Evolutionary conservation across 2,888 invertebrate genomes (phyloP).

Genomic region (Xestia sexstrigata): DNA sequence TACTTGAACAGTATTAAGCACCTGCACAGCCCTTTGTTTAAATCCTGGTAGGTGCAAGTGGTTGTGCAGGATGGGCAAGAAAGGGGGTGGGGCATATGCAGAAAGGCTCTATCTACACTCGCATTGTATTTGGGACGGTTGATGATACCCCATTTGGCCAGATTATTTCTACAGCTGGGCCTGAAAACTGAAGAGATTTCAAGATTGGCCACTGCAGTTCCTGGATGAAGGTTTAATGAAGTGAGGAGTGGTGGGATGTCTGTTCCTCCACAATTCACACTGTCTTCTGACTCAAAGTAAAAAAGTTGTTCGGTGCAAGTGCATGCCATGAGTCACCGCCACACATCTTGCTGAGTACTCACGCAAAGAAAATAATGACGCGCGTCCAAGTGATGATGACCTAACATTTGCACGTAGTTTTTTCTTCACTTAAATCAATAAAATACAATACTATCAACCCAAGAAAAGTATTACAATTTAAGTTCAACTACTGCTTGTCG

Average conservation of each 20-base stretch:
- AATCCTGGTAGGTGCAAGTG: not conserved
- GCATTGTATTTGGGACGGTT: no score
- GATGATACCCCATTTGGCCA: no score
- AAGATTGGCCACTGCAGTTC: not conserved
- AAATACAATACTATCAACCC: no score
- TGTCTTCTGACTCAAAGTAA: not conserved
- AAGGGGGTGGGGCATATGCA: not conserved
- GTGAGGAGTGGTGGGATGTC: not conserved
- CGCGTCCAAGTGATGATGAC: not conserved
- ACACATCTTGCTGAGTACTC: not conserved
- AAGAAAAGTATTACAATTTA: no score
- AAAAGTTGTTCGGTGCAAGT: not conserved
- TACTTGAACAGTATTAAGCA: not conserved
- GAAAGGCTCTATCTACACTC: no score
- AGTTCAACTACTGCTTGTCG: no score
- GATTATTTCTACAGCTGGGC: not conserved
- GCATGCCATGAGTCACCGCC: not conserved
- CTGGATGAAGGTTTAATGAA: not conserved
- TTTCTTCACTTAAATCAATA: no score
- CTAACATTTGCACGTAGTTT: no score
- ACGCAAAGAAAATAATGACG: not conserved
- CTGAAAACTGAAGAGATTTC: not conserved
- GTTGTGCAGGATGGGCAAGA: not conserved
- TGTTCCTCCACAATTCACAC: not conserved
- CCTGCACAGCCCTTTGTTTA: not conserved